Conservation (phyloP, 2,888 invertebrate genomes). For the Epirrhoe tristata region DNA sequence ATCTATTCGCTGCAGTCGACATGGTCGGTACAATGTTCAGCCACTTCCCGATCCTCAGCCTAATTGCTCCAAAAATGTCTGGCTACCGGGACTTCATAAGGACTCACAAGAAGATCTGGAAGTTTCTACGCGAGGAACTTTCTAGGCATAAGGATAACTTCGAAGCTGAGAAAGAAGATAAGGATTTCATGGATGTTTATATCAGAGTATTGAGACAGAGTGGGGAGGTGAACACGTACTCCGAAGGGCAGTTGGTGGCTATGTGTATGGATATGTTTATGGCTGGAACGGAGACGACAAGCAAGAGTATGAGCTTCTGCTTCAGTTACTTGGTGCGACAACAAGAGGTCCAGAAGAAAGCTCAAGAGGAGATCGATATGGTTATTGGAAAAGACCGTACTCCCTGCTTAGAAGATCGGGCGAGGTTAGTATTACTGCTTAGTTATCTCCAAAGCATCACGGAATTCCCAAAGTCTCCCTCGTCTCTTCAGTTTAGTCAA, state of each 20-base stretch:
- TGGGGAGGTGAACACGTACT: conserved; percentile 84
- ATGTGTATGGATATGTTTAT: conserved; percentile 94
- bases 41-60: conserved; percentile 90
- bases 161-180: conserved; percentile 85
- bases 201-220: conserved; percentile 87
- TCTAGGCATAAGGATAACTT: conserved; percentile 88
- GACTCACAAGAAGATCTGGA: conserved; percentile 90
- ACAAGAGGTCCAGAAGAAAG: conserved; percentile 90
- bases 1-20: conserved; percentile 90
- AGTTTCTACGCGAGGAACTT: conserved; percentile 89
- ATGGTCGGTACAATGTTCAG: conserved; percentile 93
- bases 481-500: too few relatives aligned
- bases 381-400: conserved; percentile 89
- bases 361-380: conserved; percentile 91
- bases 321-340: conserved; percentile 90
- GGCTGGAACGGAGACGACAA: conserved; percentile 95
- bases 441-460: too few relatives aligned
- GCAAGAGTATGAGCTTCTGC: conserved; percentile 91
- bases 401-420: conserved; percentile 89
- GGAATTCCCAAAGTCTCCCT: too few relatives aligned
- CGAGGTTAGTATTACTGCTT: conserved; percentile 80
- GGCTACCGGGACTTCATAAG: conserved; percentile 91
- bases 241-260: conserved; percentile 91
- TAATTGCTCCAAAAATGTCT: conserved; percentile 90
- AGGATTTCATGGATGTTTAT: conserved; percentile 94